phyloP scores from a whole-genome alignment of 2,888 invertebrate species.

The Zygaena filipendulae region DNA sequence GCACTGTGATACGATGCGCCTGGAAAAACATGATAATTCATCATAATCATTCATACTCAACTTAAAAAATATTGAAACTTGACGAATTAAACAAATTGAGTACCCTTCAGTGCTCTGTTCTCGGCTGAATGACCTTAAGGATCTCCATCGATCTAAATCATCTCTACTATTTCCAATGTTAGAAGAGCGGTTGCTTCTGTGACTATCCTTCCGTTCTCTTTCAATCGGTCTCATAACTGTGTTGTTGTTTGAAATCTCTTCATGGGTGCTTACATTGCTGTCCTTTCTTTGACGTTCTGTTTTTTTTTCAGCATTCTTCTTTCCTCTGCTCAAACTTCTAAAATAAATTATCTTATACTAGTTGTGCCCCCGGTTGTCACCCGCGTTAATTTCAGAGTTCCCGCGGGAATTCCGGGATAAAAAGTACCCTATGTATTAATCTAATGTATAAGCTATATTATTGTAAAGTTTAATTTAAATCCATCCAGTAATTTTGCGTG shows the following conservation, averaged over 20 bases:
- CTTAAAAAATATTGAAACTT: too few relatives aligned
- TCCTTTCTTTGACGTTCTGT: conserved; percentile 44
- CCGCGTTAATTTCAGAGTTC: too few relatives aligned
- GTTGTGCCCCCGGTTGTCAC: too few relatives aligned
- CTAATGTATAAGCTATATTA: too few relatives aligned
- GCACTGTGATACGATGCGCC: conserved; percentile 56
- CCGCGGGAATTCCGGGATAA: too few relatives aligned
- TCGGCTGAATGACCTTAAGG: conserved; percentile 54
- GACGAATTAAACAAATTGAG: conserved; percentile 11
- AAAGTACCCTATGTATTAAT: too few relatives aligned
- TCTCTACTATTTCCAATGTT: conserved; percentile 58
- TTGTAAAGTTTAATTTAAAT: too few relatives aligned
- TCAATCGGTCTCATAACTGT: conserved; percentile 33
- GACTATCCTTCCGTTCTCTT: conserved; percentile 47
- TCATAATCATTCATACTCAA: too few relatives aligned
- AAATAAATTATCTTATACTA: conserved; percentile 7
- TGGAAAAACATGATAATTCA: conserved; percentile 27
- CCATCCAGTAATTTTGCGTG: too few relatives aligned
- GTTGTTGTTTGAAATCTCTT: conserved; percentile 27
- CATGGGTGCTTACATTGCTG: conserved; percentile 45
- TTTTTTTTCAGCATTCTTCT: conserved; percentile 45
- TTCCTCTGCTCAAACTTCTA: conserved; percentile 57
- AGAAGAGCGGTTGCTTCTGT: conserved; percentile 54
- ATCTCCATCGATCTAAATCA: conserved; percentile 58
- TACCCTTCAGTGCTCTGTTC: conserved; percentile 63